These are phyloP conservation scores for Oligia fasciuncula DNA, from an alignment of 2,888 invertebrate species.

Conservation along the genomic window DNA sequence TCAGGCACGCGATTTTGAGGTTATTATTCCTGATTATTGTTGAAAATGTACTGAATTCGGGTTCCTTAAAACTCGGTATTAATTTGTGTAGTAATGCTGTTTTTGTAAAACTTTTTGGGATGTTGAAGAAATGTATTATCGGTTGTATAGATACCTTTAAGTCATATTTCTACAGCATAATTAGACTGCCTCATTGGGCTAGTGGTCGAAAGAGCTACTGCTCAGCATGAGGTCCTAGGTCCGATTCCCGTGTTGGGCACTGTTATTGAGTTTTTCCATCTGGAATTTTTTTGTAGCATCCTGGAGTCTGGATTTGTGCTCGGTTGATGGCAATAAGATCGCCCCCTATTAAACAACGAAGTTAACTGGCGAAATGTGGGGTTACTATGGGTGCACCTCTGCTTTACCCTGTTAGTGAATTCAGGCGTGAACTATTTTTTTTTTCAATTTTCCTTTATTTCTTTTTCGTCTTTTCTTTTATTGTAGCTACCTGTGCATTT, in stretches of 20 bases:
- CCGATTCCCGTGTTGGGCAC: not conserved
- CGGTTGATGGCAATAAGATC: not conserved
- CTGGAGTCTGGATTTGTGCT: not conserved
- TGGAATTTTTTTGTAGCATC: not conserved
- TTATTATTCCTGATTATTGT: conserved; percentile 31
- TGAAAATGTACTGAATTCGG: conserved; percentile 23
- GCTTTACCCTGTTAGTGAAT: not conserved
- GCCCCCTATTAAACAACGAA: not conserved
- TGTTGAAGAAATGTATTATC: not conserved
- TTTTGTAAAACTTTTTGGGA: not conserved
- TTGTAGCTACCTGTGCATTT: not conserved
- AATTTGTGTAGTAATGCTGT: conserved; percentile 2
- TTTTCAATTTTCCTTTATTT: too few species aligned
- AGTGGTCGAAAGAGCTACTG: not conserved
- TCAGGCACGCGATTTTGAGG: conserved; percentile 53
- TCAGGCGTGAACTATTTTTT: not conserved
- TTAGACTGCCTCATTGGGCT: not conserved
- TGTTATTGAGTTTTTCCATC: not conserved
- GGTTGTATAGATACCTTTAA: not conserved
- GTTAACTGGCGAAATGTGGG: not conserved
- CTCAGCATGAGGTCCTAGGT: not conserved
- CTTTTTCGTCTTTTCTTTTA: not conserved
- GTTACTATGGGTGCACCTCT: not conserved
- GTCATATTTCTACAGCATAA: not conserved
- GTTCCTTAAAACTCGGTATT: conserved; percentile 3